These are phyloP conservation scores for Pomacea canaliculata DNA, from an alignment of 2,888 invertebrate species.

Conservation along the genomic window DNA sequence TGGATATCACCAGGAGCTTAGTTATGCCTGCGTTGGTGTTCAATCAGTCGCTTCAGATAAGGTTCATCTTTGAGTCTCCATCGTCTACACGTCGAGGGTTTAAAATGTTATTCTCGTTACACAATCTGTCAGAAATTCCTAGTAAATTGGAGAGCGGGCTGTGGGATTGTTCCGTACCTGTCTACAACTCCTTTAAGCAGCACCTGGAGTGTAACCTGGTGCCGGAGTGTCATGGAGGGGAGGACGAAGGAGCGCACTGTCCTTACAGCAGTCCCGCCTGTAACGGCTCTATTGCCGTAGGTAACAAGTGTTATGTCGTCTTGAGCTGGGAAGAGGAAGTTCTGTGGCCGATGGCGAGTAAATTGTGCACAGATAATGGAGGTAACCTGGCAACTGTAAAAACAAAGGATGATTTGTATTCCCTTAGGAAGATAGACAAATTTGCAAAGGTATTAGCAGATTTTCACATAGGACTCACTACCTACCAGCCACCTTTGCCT, in stretches of 20 bases:
- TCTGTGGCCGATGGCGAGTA: slow-evolving; percentile 2
- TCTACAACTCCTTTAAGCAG: neutral
- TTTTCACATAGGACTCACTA: slow-evolving; percentile 1
- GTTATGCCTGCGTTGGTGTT: no score
- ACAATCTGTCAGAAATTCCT: neutral
- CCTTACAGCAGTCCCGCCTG: slow-evolving; percentile 15
- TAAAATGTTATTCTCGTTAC: neutral
- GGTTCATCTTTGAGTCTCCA: neutral
- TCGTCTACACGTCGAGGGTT: neutral
- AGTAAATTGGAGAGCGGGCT: neutral
- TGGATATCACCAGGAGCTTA: no score
- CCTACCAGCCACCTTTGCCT: neutral
- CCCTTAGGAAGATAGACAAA: neutral
- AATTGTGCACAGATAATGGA: neutral
- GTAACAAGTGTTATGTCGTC: slow-evolving; percentile 14
- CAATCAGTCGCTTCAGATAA: neutral
- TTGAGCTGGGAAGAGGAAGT: no score
- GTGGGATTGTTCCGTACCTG: slow-evolving; percentile 4
- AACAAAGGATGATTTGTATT: neutral
- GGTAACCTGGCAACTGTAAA: slow-evolving; percentile 8
- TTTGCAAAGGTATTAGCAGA: neutral
- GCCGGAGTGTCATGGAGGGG: slow-evolving; percentile 5
- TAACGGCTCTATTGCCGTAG: slow-evolving; percentile 4
- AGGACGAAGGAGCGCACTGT: slow-evolving; percentile 11
- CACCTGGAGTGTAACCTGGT: slow-evolving; percentile 15